phyloP scores from a whole-genome alignment of 2,797 vertebrate species.

The Syndactyla subalaris region DNA sequence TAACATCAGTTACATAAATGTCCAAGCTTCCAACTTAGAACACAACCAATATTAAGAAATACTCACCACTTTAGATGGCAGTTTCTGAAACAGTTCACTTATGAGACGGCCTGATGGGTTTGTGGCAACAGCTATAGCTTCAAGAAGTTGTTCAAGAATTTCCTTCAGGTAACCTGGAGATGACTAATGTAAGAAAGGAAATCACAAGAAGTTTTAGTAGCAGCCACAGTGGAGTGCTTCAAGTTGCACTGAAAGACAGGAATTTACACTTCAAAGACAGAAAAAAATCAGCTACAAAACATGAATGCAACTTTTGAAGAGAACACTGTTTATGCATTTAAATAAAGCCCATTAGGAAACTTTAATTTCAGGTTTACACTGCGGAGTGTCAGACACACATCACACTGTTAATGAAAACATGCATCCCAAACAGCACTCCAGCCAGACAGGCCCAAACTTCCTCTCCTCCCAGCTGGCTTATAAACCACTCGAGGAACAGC shows the following conservation, averaged over 20 bases:
- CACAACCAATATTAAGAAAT: neutral
- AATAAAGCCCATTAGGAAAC: neutral
- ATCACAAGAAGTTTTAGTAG: neutral
- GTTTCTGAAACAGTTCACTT: constrained; percentile 98
- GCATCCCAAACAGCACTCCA: neutral
- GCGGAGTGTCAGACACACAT: neutral
- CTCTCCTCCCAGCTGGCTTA: neutral
- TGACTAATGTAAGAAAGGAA: constrained; percentile 71
- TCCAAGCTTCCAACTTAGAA: neutral
- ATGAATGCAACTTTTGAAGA: neutral
- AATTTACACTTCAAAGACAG: neutral
- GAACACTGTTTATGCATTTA: neutral
- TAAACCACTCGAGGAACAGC: neutral
- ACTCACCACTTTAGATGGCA: constrained; percentile 97
- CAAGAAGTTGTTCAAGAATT: constrained; percentile 93
- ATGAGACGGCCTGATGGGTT: constrained; percentile 91
- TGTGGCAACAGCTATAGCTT: constrained; percentile 88
- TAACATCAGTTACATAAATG: neutral
- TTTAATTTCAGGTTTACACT: neutral
- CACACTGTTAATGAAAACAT: neutral
- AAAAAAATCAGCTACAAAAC: neutral
- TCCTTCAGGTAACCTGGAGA: constrained; percentile 90
- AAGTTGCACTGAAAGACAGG: neutral
- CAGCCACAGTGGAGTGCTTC: neutral
- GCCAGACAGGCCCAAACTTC: neutral